These are phyloP conservation scores for Parnassius smintheus DNA, from an alignment of 2,888 invertebrate species.

Conservation along the genomic window DNA sequence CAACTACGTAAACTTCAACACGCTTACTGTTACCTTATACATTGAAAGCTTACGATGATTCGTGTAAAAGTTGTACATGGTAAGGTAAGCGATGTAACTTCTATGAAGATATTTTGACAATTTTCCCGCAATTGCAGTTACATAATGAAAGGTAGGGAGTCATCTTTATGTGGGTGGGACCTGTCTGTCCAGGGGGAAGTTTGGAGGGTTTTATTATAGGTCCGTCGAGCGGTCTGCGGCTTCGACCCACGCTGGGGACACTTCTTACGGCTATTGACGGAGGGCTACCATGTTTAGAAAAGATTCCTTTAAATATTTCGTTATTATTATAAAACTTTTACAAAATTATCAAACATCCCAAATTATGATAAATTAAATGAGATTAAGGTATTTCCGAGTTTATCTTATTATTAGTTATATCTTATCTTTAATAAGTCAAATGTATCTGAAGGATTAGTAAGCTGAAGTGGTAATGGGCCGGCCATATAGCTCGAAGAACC, in stretches of 20 bases:
- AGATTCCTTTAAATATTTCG: neutral
- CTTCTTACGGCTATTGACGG: slow-evolving; percentile 66
- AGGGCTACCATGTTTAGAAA: slow-evolving; percentile 58
- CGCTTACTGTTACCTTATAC: neutral
- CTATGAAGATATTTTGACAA: slow-evolving; percentile 9
- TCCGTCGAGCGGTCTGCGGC: slow-evolving; percentile 57
- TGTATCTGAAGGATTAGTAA: too few species aligned
- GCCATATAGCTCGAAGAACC: too few species aligned
- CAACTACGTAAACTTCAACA: slow-evolving; percentile 3
- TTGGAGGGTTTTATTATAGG: slow-evolving; percentile 70
- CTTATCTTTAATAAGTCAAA: too few species aligned
- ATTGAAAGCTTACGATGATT: slow-evolving; percentile 9
- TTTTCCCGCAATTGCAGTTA: slow-evolving; percentile 14
- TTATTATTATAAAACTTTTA: too few species aligned
- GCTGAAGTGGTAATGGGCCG: too few species aligned
- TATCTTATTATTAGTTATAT: too few species aligned
- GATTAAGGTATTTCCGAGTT: too few species aligned
- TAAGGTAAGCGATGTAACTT: slow-evolving; percentile 12
- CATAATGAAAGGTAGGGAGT: slow-evolving; percentile 38
- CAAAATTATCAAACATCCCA: too few species aligned
- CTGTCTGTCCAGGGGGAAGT: slow-evolving; percentile 35
- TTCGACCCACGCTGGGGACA: slow-evolving; percentile 50
- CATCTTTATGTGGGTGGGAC: slow-evolving; percentile 70
- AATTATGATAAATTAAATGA: too few species aligned
- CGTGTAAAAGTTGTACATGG: neutral